Conservation (phyloP, 1,140 invertebrate genomes). For the Micrasema minimum region DNA sequence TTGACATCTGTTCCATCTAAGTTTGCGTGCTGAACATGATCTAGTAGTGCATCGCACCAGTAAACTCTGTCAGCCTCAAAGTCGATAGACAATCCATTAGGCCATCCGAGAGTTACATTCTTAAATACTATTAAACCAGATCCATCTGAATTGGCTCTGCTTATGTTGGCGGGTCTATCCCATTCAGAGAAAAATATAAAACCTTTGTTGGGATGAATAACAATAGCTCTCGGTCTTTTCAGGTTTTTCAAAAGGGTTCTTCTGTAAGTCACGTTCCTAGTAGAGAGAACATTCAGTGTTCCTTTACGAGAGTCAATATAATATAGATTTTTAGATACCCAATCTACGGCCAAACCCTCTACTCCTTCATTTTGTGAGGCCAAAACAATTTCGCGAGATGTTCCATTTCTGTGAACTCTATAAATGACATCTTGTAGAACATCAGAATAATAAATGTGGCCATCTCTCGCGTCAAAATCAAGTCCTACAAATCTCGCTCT, state of each 20-base stretch:
- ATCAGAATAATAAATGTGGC: constrained; percentile 97
- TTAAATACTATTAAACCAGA: constrained; percentile 87
- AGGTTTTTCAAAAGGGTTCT: constrained; percentile 88
- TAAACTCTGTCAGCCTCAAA: constrained; percentile 88
- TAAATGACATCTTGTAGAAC: constrained; percentile 97
- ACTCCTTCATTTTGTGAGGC: constrained; percentile 98
- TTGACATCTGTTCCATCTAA: constrained; percentile 93
- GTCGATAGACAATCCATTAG: constrained; percentile 94
- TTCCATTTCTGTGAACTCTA: constrained; percentile 88
- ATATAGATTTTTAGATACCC: constrained; percentile 97
- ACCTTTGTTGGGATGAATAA: constrained; percentile 95
- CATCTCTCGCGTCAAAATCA: constrained; percentile 92
- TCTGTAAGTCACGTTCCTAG: constrained; percentile 84
- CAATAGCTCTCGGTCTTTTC: constrained; percentile 93
- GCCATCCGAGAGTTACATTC: constrained; percentile 94
- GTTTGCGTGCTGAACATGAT: constrained; percentile 96
- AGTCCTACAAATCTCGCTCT: constrained; percentile 96
- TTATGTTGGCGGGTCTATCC: constrained; percentile 96
- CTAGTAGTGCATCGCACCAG: constrained; percentile 94
- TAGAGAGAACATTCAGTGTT: constrained; percentile 93
- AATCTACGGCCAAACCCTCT: constrained; percentile 96
- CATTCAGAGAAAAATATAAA: constrained; percentile 96
- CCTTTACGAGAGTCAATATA: constrained; percentile 98
- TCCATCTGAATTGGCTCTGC: constrained; percentile 89
- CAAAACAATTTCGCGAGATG: constrained; percentile 89